Evolutionary conservation across 2,113 vertebrate species (phyloP), one percentile per base, ranked within the genome.

Genomic region (Propithecus coquereli): DNA sequence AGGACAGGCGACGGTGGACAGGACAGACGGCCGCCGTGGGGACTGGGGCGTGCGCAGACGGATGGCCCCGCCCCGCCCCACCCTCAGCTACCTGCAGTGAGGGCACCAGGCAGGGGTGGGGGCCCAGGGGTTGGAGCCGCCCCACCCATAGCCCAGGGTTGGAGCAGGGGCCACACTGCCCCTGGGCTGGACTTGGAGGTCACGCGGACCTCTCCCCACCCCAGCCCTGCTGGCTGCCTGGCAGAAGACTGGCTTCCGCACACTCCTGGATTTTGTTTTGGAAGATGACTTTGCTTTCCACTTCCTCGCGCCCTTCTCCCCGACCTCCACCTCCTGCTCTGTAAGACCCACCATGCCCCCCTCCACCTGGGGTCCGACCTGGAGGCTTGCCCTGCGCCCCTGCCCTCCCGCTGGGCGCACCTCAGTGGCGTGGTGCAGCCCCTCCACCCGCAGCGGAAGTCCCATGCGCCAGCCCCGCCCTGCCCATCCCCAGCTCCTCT

Each of bases 1-100:
- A 0, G 18, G 50, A 10, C 0, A 0, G n/a, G 5, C 9, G 32
- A 1, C 1, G 47, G 47, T 0, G 18, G 50, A 16, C 0, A 0
- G 18, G 37, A 10, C 0, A 0, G 45, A 12, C 6, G 22, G 1
- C 2, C 27, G n/a, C 57, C 16, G 8, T 18, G 2, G 47, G 12
- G 50, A 13, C 13, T 3, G 65, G 45, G 10, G 27, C 32, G 73
- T 14, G 52, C 0, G 11, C 22, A 22, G 25, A 9, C 2, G 30
- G 22, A 65, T 8, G 17, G 59, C 10, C 16, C 66, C 37, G 1
- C 40, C 61, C 47, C 0, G 32, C 27, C 82, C 8, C 0, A 1
- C 5, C 70, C 20, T n/a, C 27, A 7, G 22, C 37, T 43, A 17
- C 76, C 40, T 27, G 59, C 65, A 16, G 50, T 17, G 4, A 6